Evolutionary conservation across 2,113 vertebrate genomes (phyloP).

Genomic region (Pipa parva): DNA sequence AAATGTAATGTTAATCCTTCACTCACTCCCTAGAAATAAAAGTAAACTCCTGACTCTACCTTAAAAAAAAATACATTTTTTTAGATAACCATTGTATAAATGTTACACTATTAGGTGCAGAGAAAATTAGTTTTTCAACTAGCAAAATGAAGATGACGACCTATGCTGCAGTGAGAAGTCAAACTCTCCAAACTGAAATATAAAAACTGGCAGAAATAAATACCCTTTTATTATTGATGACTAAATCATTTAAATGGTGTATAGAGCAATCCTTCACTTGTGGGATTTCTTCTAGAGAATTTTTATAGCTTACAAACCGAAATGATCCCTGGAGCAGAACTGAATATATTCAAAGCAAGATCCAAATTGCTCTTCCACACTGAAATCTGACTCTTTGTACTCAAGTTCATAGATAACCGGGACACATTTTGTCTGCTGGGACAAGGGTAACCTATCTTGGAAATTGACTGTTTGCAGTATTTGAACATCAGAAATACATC

Average conservation of each 20-base stretch:
- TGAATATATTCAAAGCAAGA: neutral
- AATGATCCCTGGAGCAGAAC: neutral
- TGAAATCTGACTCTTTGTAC: neutral
- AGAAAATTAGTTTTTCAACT: no score
- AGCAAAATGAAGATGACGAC: no score
- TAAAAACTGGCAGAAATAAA: no score
- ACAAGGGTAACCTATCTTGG: neutral
- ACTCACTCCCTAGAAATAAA: no score
- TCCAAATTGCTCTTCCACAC: neutral
- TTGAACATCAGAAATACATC: neutral
- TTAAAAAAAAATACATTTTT: no score
- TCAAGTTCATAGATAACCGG: neutral
- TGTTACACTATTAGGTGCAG: no score
- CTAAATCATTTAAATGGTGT: neutral
- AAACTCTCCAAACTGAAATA: no score
- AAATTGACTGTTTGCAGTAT: neutral
- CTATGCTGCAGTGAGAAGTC: no score
- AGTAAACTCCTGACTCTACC: no score
- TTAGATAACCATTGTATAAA: no score
- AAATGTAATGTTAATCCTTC: no score
- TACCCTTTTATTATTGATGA: neutral
- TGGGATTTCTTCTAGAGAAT: neutral
- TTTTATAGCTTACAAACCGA: neutral
- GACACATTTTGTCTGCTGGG: neutral
- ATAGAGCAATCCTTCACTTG: neutral